phyloP scores from a whole-genome alignment of 2,797 vertebrate genomes.

The Rhyacichthys aspro region DNA sequence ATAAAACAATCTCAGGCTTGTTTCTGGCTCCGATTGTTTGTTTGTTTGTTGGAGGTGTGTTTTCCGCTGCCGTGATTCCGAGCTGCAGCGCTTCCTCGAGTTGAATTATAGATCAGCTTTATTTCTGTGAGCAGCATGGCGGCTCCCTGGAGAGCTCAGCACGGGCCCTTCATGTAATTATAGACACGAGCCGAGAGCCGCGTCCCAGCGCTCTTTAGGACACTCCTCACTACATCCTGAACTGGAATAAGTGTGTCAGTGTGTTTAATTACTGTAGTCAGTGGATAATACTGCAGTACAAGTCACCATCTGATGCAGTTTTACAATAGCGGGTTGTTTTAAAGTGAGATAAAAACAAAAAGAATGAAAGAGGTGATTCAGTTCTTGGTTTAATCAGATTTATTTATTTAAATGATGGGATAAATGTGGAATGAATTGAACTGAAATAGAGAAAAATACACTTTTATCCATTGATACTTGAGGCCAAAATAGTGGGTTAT shows the following conservation, averaged over 20 bases:
- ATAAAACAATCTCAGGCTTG: neutral
- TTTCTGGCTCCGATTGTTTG: neutral
- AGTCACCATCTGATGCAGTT: no score
- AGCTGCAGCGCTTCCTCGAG: constrained; percentile 16
- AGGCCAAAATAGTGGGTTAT: no score
- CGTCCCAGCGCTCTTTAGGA: neutral
- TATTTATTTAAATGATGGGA: no score
- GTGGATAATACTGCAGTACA: no score
- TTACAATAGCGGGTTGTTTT: no score
- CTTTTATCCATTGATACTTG: no score
- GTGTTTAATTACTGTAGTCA: neutral
- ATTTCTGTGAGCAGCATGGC: constrained; percentile 51
- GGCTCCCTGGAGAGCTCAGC: constrained; percentile 39
- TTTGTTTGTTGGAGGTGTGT: constrained; percentile 12
- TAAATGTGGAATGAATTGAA: no score
- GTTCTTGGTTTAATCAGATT: no score
- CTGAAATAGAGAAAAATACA: no score
- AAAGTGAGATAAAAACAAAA: no score
- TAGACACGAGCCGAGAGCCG: neutral
- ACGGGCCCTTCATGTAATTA: constrained; percentile 23
- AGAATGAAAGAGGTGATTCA: no score
- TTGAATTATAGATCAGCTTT: constrained; percentile 69
- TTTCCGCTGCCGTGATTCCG: constrained; percentile 28
- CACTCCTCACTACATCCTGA: neutral
- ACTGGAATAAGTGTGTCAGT: neutral